A percentile compares a stretch with the other conserved stretches of the same genome.
Evolutionary conservation across 1,140 invertebrate genomes (phyloP).

Genomic region (Sweltsa coloradensis): DNA sequence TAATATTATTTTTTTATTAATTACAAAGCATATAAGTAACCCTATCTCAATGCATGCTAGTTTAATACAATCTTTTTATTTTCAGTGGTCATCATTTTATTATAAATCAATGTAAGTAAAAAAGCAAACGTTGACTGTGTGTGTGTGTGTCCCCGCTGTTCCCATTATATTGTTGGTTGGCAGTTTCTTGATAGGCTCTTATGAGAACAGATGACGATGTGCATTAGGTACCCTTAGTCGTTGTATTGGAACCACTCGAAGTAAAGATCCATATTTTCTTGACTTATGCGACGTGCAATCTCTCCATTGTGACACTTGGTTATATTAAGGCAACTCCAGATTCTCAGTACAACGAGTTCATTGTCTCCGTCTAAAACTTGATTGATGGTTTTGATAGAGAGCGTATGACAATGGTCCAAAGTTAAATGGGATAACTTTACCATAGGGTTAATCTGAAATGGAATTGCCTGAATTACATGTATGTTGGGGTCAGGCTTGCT

Average conservation of each 20-base stretch:
- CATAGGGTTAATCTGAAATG: slow-evolving; percentile 24
- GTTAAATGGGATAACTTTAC: slow-evolving; percentile 21
- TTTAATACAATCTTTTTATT: too few relatives aligned
- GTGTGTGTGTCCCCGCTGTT: too few relatives aligned
- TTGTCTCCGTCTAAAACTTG: slow-evolving; percentile 21
- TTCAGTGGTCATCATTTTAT: too few relatives aligned
- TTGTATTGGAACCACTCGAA: slow-evolving; percentile 22
- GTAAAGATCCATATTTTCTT: slow-evolving; percentile 23
- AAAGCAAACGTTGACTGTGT: too few relatives aligned
- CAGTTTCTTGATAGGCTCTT: too few relatives aligned
- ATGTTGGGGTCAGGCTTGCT: background rate
- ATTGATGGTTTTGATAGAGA: slow-evolving; percentile 17
- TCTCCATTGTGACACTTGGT: slow-evolving; percentile 12
- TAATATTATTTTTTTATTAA: too few relatives aligned
- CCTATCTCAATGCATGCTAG: too few relatives aligned
- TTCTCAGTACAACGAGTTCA: slow-evolving; percentile 19
- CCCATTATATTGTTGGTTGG: too few relatives aligned
- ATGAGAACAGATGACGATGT: too few relatives aligned
- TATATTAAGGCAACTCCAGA: slow-evolving; percentile 25
- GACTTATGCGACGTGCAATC: slow-evolving; percentile 15
- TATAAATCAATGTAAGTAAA: too few relatives aligned
- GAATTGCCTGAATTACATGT: background rate
- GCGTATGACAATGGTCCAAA: slow-evolving; percentile 21
- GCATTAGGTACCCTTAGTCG: too few relatives aligned
- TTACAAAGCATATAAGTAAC: too few relatives aligned